Base-by-base conservation (phyloP, 2,113 vertebrate genomes). In the Bathybates hornii region DNA sequence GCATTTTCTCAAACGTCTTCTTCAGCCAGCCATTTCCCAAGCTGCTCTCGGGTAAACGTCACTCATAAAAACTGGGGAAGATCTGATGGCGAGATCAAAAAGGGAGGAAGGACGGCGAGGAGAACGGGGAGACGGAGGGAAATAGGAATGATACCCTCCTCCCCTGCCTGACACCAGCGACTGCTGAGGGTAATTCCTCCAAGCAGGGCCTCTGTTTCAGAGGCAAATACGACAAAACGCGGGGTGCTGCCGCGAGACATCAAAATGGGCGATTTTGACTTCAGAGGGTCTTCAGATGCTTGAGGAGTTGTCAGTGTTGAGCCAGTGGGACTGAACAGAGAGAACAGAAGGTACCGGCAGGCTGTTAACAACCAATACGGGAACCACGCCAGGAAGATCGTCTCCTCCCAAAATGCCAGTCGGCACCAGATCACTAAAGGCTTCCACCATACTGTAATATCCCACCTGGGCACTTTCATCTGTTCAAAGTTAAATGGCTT, bases 71-170 rank as follows among this genome's bases (percentile, higher is more conserved):
- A 94, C 78, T 32, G 41, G 89, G 91, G 84, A 87, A 88, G 94
- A 95, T 94, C 93, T 96, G 96, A 96, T 94, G 93, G 92, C 4
- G 61, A 97, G 96, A 97, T 97, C 96, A 97, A 96, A 96, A 95
- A 94, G 93, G 90, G 82, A 90, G 87, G 81, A 95, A 94, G 93
- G 95, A 95, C 88, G 83, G 84, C 21, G 14, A 91, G 91, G 61
- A 57, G 59, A 32, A 53, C 36, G 41, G 61, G 53, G 63, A 48
- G 52, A 76, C 52, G 9, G 45, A 57, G 24, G 11, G 66, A 66
- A 34, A 41, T 84, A 76, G 54, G 45, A 87, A 90, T 3, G 59
- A 78, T 81, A 24, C 78, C 93, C 94, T 92, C 93, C 92, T 91
- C 95, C 76, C 87, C 79, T 82, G 81, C 88, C 87, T 48, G 87